These are phyloP conservation scores for Myoxocephalus aenaeus DNA, from an alignment of 2,797 vertebrate genomes.

Conservation along the genomic window DNA sequence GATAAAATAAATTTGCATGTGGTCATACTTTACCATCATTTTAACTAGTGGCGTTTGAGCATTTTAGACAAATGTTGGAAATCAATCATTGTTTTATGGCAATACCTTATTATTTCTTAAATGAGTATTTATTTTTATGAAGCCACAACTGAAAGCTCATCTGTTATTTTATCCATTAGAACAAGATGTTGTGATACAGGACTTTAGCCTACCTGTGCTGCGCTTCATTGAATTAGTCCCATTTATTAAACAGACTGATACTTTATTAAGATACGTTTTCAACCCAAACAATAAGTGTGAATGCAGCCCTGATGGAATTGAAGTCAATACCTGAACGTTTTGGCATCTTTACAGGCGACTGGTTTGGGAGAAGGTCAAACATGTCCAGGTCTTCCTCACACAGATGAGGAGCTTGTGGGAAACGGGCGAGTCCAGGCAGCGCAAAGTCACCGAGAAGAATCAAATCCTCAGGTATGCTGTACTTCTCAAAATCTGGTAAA, in stretches of 20 bases:
- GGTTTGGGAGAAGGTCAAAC: conserved; percentile 37
- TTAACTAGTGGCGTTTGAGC: background rate
- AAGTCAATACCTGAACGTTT: conserved; percentile 48
- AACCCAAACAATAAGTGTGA: background rate
- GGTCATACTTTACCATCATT: background rate
- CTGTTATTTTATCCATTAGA: background rate
- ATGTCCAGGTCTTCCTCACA: conserved; percentile 46
- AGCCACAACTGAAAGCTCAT: background rate
- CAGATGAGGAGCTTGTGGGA: conserved; percentile 22
- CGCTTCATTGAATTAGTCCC: background rate
- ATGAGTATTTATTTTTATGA: background rate
- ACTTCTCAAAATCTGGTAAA: conserved; percentile 73
- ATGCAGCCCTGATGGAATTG: background rate
- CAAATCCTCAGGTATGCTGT: conserved; percentile 70
- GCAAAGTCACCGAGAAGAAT: conserved; percentile 63
- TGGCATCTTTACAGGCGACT: conserved; percentile 60
- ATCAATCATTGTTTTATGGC: background rate
- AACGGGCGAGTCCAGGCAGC: conserved; percentile 67
- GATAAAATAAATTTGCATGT: no score
- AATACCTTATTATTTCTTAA: background rate
- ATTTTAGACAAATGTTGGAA: background rate
- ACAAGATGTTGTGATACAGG: accelerated
- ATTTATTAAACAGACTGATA: background rate
- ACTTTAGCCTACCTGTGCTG: no score
- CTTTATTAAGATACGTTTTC: background rate